Evolutionary conservation across 2,113 vertebrate genomes (phyloP).

Genomic region (Bombycilla garrulus): DNA sequence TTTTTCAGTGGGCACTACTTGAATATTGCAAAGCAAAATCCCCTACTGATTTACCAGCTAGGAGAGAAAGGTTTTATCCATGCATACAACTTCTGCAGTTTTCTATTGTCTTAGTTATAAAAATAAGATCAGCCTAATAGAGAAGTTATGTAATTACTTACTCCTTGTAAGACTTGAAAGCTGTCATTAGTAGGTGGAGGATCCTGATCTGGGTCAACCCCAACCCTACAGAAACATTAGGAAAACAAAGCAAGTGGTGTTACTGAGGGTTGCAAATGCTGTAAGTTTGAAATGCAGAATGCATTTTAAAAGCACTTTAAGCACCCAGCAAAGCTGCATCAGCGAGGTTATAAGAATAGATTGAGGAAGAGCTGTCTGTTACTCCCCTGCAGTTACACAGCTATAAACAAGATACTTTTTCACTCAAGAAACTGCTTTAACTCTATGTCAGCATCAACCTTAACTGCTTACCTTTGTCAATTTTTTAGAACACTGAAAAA

Average conservation of each 20-base stretch:
- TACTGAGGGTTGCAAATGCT: slow-evolving; percentile 18
- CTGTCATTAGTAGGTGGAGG: slow-evolving; percentile 87
- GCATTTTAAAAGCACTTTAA: slow-evolving; percentile 32
- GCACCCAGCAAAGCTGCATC: slow-evolving; percentile 57
- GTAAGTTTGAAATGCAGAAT: not conserved
- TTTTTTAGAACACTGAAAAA: not conserved
- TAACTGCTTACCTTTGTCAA: not conserved
- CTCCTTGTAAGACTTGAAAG: slow-evolving; percentile 96
- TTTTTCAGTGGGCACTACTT: not conserved
- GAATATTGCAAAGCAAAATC: not conserved
- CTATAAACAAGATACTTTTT: not conserved
- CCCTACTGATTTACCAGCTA: not conserved
- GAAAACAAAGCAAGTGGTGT: slow-evolving; percentile 59
- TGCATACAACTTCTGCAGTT: not conserved
- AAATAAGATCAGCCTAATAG: not conserved
- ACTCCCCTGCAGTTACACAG: not conserved
- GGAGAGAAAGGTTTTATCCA: not conserved
- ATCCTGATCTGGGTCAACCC: slow-evolving; percentile 97
- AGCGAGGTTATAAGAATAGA: not conserved
- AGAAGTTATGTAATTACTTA: slow-evolving; percentile 75
- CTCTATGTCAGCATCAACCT: not conserved
- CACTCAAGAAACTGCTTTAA: not conserved
- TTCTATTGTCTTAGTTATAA: not conserved
- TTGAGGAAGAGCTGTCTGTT: not conserved
- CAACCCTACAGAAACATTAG: slow-evolving; percentile 83